Evolutionary conservation across 2,113 vertebrate species (phyloP), one percentile per base, ranked within the genome.

Genomic region (Alexandromys fortis): DNA sequence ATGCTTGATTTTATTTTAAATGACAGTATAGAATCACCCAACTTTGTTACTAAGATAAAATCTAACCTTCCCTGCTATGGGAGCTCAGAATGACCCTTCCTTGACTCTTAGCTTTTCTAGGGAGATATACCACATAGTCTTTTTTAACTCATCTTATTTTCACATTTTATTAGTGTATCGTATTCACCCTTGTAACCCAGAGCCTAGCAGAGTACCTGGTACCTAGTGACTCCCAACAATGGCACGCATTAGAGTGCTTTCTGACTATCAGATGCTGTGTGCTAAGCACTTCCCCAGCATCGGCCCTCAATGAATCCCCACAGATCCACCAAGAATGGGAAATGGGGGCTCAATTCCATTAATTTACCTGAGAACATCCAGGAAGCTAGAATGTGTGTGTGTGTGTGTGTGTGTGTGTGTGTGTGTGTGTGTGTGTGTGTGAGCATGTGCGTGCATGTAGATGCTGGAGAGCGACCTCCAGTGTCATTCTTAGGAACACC

Each of bases 241-340:
- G 35, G 78, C 6, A n/a, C 16, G 24, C 26, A 70, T 77, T 33
- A 63, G 70, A 35, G 49, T 45, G 45, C 7, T 83, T 93, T 89
- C 52, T 89, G 72, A 24, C 3, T 65, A 47, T 73, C 38, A 90
- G 19, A 28, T 73, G n/a, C 61, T 65, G 8, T 63, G 8, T 87
- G 49, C 47, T 95, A 87, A 97, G 77, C 30, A 92, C 38, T 88
- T 92, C 89, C 42, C 19, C 85, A 79, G 77, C 33, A 85, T 85
- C 14, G 75, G 35, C 52, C 78, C 33, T 65, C 86, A 75, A 33
- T 21, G 45, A 77, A 67, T 91, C 16, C 75, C 87, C 92, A 87
- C 9, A 83, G 76, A 85, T 42, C 45, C 58, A 85, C 26, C 30
- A 38, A 65, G 26, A 42, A 61, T 65, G 91, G 30, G 24, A 92